A percentile compares a stretch with the other conserved stretches of the same genome.
Conservation (phyloP, 2,888 invertebrate species). For the Anarsia innoxiella region DNA sequence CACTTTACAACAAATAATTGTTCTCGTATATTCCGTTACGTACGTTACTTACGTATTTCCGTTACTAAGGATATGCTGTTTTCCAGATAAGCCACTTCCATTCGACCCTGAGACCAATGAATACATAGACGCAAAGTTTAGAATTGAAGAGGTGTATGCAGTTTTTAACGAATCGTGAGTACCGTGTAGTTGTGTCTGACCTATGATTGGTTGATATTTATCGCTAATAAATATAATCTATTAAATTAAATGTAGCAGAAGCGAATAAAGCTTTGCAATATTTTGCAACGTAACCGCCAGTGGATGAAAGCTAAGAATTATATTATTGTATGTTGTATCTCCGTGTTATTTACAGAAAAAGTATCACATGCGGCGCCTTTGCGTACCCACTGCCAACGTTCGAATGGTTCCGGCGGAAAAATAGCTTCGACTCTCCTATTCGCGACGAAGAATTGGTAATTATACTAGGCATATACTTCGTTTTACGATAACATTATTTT, state of each 20-base stretch:
- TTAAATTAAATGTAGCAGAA: too few species aligned
- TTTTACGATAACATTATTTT: too few species aligned
- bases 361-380: conserved; percentile 54
- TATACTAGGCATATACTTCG: too few species aligned
- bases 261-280: not conserved
- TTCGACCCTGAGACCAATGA: conserved; percentile 33
- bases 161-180: conserved; percentile 62
- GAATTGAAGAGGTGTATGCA: conserved; percentile 55
- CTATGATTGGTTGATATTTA: too few species aligned
- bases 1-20: too few species aligned
- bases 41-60: too few species aligned
- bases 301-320: too few species aligned
- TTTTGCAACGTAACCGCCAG: not conserved
- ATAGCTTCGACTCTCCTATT: conserved; percentile 33
- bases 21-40: too few species aligned
- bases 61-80: not conserved
- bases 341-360: conserved; percentile 48
- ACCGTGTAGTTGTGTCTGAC: too few species aligned
- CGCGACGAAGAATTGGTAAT: conserved; percentile 48
- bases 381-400: conserved; percentile 53
- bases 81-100: conserved; percentile 54
- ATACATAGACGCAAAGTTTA: conserved; percentile 24
- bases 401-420: conserved; percentile 40
- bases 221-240: too few species aligned
- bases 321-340: too few species aligned